Base-by-base conservation (phyloP, 2,797 vertebrate genomes). In the Pangasius sanitwongsei region DNA sequence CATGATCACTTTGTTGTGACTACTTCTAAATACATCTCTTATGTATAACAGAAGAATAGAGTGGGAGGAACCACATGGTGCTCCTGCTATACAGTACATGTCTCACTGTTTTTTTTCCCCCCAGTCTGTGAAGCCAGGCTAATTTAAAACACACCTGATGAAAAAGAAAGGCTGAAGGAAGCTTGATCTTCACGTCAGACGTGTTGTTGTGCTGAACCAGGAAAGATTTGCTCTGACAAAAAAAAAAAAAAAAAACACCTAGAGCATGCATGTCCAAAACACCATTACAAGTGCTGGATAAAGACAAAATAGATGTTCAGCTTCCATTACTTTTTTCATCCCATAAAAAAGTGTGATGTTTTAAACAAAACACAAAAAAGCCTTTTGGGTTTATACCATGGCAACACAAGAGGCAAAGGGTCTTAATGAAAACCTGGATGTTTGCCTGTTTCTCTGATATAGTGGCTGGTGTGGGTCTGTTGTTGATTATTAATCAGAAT, bases 11-110 rank as follows among this genome's bases (percentile, higher is more conserved):
- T 55, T 89, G 67, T 89, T 31, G 90, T 89, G 87, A 90, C 88
- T 81, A 91, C 92, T 92, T 93, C 93, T 93, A 90, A 87, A 93
- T 93, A 93, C 92, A 91, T 89, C 23, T 90, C 93, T 91, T 90
- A 72, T 85, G 94, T 93, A 94, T 91, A 88, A 82, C 59, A 85
- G 50, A 90, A 83, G 77, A 85, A 74, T 70, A 41, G 57, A 84
- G 83, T 48, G 16, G 63, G 44, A 70, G 65, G 65, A 85, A 70
- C 34, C 48, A 53, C 65, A 28, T 15, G n/a, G 48, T 55, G 65
- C 31, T 34, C 83, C 59, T 44, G 37, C 37, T 44, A 61, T 83
- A 84, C 41, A 69, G 28, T 16, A 8, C 55, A 59, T 16, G 6
- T n/a, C 81, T 83, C 34, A 25, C 55, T 13, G 69, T 34, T n/a